These are phyloP conservation scores for Equus quagga DNA, from an alignment of 2,113 vertebrate species.

Conservation along the genomic window DNA sequence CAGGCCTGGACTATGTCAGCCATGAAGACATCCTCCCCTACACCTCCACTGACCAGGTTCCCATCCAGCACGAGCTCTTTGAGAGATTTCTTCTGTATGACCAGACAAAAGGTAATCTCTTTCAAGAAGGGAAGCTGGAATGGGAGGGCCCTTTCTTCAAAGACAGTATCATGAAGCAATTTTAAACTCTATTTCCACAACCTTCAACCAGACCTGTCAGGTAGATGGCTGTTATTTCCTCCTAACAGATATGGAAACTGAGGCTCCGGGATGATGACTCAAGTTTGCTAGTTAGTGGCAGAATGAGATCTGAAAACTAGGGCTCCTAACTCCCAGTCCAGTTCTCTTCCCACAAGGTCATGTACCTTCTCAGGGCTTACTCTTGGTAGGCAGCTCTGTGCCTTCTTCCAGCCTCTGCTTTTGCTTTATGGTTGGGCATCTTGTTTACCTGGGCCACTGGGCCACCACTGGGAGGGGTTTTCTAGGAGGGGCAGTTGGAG, in stretches of 20 bases:
- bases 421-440: background rate
- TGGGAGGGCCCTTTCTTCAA: background rate
- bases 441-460: background rate
- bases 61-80: constrained; percentile 98
- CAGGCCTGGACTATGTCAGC: constrained; percentile 98
- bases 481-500: background rate
- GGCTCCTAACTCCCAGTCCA: background rate
- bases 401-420: background rate
- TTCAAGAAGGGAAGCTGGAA: background rate
- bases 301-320: background rate
- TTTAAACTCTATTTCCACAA: background rate
- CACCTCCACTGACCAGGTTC: constrained; percentile 95
- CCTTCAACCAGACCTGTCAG: background rate
- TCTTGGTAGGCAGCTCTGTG: background rate
- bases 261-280: constrained; percentile 4
- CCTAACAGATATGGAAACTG: background rate
- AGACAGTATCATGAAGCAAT: background rate
- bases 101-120: constrained; percentile 93
- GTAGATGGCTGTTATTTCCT: background rate
- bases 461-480: background rate
- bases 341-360: background rate
- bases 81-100: constrained; percentile 97
- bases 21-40: constrained; percentile 99
- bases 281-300: background rate
- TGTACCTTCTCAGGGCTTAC: background rate